phyloP scores from a whole-genome alignment of 2,113 vertebrate species.

The Engystomops pustulosus region DNA sequence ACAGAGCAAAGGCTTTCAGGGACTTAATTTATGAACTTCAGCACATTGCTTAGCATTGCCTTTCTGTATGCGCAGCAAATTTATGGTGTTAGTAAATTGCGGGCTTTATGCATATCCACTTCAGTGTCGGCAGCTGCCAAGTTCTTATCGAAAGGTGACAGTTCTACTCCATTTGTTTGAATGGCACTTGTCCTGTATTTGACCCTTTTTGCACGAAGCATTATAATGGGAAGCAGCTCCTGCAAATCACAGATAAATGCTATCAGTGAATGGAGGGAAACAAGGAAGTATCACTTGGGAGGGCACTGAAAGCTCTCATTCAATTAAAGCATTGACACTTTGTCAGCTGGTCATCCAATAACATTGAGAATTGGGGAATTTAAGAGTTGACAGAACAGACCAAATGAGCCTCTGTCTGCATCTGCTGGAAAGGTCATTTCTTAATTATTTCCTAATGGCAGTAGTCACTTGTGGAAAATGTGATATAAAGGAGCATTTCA shows the following conservation, averaged over 20 bases:
- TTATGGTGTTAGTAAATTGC: constrained; percentile 81
- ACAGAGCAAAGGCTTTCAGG: constrained; percentile 59
- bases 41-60: constrained; percentile 79
- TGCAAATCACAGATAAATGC: constrained; percentile 83
- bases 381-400: constrained; percentile 73
- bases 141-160: constrained; percentile 85
- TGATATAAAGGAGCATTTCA: background rate
- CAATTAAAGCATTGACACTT: constrained; percentile 74
- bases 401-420: constrained; percentile 71
- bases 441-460: constrained; percentile 66
- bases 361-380: constrained; percentile 74
- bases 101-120: constrained; percentile 77
- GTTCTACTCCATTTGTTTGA: constrained; percentile 76
- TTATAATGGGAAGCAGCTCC: constrained; percentile 77
- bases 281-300: constrained; percentile 70
- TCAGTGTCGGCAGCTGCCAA: constrained; percentile 79
- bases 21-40: constrained; percentile 81
- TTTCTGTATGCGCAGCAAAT: constrained; percentile 79
- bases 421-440: constrained; percentile 63
- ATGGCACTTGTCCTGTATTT: constrained; percentile 75
- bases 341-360: constrained; percentile 81
- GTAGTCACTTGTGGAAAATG: background rate
- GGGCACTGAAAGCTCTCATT: constrained; percentile 74
- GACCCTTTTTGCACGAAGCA: constrained; percentile 79
- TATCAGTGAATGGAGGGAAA: constrained; percentile 72